These are phyloP conservation scores for Philhelius pedissequus DNA, from an alignment of 2,888 invertebrate genomes.

Conservation along the genomic window DNA sequence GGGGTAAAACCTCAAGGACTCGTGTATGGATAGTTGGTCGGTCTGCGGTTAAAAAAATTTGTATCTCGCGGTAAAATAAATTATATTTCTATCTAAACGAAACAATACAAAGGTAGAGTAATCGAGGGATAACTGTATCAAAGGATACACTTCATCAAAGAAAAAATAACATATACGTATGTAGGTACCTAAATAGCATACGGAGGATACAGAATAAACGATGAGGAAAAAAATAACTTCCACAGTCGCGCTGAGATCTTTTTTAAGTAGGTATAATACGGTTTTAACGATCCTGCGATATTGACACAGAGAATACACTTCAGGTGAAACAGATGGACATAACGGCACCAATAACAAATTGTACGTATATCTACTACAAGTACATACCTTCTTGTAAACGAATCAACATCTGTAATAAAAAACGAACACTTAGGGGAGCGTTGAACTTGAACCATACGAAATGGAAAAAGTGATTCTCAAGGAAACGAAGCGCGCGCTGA, in stretches of 20 bases:
- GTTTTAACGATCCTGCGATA: constrained; percentile 36
- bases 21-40: constrained; percentile 17
- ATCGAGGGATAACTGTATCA: constrained; percentile 46
- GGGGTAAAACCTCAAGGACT: constrained; percentile 53
- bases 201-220: neutral
- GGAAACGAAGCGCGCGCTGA: neutral
- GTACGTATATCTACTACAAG: constrained; percentile 15
- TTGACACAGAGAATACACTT: neutral
- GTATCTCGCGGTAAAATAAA: constrained; percentile 42
- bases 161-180: constrained; percentile 31
- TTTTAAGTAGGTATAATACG: constrained; percentile 22
- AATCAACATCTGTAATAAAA: neutral
- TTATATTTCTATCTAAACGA: constrained; percentile 26
- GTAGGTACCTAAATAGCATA: too few species aligned
- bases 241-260: constrained; percentile 30
- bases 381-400: neutral
- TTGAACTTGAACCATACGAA: constrained; percentile 36
- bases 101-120: constrained; percentile 22
- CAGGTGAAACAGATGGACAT: constrained; percentile 36
- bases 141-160: constrained; percentile 36
- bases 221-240: neutral
- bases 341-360: constrained; percentile 4
- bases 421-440: neutral
- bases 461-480: constrained; percentile 7
- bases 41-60: constrained; percentile 44